Evolutionary conservation across 2,888 invertebrate genomes (phyloP).

Genomic region (Muscina levida): DNA sequence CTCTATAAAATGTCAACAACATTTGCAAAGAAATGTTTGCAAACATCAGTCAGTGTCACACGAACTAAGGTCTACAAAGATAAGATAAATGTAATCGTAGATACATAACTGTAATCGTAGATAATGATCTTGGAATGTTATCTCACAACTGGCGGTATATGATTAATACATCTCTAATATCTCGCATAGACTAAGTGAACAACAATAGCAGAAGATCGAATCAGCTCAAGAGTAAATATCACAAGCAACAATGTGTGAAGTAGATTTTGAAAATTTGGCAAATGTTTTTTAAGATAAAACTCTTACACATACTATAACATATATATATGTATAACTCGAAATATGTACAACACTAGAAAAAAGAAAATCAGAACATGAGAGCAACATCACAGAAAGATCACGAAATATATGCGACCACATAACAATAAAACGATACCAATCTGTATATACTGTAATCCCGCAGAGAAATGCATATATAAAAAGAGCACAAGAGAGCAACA

Average conservation of each 20-base stretch:
- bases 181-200: not conserved
- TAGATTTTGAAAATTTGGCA: conserved; percentile 13
- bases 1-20: too few relatives aligned
- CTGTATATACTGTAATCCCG: too few relatives aligned
- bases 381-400: too few relatives aligned
- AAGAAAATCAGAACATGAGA: not conserved
- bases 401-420: too few relatives aligned
- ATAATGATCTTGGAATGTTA: conserved; percentile 47
- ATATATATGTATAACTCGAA: not conserved
- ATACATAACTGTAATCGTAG: conserved; percentile 21
- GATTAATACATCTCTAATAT: conserved; percentile 1
- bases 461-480: too few relatives aligned
- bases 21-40: not conserved
- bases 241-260: conserved; percentile 3
- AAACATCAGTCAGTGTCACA: not conserved
- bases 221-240: conserved; percentile 31
- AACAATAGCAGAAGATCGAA: conserved; percentile 14
- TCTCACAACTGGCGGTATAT: conserved; percentile 20
- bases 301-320: not conserved
- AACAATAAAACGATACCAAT: too few relatives aligned
- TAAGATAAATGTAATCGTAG: conserved; percentile 28
- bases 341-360: not conserved
- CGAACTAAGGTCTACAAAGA: conserved; percentile 14
- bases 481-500: too few relatives aligned
- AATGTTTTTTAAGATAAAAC: too few relatives aligned